Conservation (phyloP, 2,888 invertebrate genomes). For the Acrobasis consociella region DNA sequence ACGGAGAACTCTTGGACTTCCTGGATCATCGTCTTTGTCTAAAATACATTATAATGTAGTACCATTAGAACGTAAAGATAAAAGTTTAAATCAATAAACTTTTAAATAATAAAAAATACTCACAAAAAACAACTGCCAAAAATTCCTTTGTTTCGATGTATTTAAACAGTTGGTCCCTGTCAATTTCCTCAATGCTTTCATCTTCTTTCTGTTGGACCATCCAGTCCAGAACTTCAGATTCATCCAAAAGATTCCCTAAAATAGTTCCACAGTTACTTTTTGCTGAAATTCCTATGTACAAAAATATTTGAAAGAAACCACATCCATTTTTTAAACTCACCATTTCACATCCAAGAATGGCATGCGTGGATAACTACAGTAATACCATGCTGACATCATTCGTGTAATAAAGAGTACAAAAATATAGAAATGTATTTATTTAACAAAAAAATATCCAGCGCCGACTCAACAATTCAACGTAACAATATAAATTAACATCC, state of each 20-base stretch:
- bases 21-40: conserved; percentile 93
- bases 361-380: conserved; percentile 78
- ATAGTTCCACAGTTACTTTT: conserved; percentile 56
- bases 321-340: conserved; percentile 81
- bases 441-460: conserved; percentile 77
- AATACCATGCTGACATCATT: conserved; percentile 82
- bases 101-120: conserved; percentile 70
- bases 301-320: conserved; percentile 69
- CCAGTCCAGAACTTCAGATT: conserved; percentile 93
- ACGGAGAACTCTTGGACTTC: conserved; percentile 90
- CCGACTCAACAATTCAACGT: conserved; percentile 76
- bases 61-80: background rate
- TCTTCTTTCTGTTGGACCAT: conserved; percentile 95
- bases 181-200: conserved; percentile 94
- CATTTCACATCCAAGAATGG: conserved; percentile 71
- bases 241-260: conserved; percentile 85
- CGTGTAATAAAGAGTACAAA: conserved; percentile 69
- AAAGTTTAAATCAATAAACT: background rate
- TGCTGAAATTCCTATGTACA: conserved; percentile 43
- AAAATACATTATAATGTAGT: conserved; percentile 27
- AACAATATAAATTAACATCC: conserved; percentile 73
- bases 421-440: conserved; percentile 78
- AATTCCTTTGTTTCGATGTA: conserved; percentile 96
- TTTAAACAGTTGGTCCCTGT: conserved; percentile 90
- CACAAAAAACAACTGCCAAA: conserved; percentile 95